Conservation (phyloP, 2,888 invertebrate genomes). For the Dione juno region DNA sequence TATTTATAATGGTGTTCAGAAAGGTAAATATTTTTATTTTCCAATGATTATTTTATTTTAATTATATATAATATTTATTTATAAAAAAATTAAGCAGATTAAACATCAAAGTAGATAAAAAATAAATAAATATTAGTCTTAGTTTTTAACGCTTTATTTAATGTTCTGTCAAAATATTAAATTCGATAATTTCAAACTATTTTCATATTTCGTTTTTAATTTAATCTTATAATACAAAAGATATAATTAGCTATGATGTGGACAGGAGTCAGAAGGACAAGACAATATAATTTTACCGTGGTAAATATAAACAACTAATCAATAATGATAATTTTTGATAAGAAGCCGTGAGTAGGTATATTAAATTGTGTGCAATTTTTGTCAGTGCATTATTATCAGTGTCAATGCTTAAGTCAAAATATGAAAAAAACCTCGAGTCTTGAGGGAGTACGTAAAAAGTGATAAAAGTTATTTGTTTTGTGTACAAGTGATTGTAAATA, state of each 20-base stretch:
- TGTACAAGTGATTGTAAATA: not conserved
- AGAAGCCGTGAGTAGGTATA: slow-evolving; percentile 47
- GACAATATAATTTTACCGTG: slow-evolving; percentile 72
- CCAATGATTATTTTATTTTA: not conserved
- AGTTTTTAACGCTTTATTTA: not conserved
- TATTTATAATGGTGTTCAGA: slow-evolving; percentile 1
- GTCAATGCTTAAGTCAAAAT: not conserved
- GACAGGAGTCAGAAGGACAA: slow-evolving; percentile 61
- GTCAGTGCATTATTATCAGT: slow-evolving; percentile 38
- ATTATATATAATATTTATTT: not conserved
- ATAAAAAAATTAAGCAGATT: not conserved
- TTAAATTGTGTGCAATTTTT: slow-evolving; percentile 51
- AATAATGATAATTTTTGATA: slow-evolving; percentile 55
- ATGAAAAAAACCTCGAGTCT: slow-evolving; percentile 27
- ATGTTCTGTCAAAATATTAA: not conserved
- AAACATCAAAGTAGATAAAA: not conserved
- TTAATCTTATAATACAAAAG: not conserved
- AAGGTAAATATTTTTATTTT: slow-evolving; percentile 2
- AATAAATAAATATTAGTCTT: not conserved
- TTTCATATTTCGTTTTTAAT: not conserved
- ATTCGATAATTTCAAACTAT: not conserved
- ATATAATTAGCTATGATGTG: slow-evolving; percentile 51
- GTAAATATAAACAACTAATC: slow-evolving; percentile 56
- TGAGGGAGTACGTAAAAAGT: slow-evolving; percentile 28
- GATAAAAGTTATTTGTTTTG: slow-evolving; percentile 2